These are phyloP conservation scores for Phoebastria nigripes DNA, from an alignment of 2,797 vertebrate species.

Conservation along the genomic window DNA sequence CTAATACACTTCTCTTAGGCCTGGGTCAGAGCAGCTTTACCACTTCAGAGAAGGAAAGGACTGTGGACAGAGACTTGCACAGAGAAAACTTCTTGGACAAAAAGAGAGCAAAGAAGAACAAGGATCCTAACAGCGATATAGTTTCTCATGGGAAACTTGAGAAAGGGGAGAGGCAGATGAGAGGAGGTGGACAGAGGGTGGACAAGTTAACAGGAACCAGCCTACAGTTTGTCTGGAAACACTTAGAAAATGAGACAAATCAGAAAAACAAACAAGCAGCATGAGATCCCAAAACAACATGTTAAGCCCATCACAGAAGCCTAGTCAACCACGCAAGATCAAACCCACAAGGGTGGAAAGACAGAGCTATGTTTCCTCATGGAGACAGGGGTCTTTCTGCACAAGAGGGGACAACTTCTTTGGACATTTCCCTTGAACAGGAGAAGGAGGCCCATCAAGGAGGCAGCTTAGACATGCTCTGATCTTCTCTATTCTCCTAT, in stretches of 20 bases:
- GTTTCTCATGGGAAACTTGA: background rate
- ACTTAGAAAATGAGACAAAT: background rate
- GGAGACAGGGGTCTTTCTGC: background rate
- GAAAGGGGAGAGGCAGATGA: background rate
- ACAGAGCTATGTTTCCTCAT: background rate
- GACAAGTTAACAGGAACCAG: background rate
- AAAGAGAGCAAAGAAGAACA: background rate
- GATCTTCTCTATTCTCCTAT: background rate
- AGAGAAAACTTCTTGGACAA: background rate
- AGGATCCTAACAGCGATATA: background rate
- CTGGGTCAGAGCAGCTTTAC: background rate
- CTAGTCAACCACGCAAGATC: accelerated
- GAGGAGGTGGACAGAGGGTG: background rate
- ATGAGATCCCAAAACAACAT: background rate
- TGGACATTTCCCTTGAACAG: background rate
- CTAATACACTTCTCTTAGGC: background rate
- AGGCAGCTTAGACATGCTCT: background rate
- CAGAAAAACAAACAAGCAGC: background rate
- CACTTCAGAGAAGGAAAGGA: background rate
- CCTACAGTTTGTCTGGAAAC: conserved; percentile 11
- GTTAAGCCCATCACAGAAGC: background rate
- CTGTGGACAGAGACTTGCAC: background rate
- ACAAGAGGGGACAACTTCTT: background rate
- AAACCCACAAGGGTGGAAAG: background rate
- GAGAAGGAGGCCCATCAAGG: background rate